Conservation (phyloP, 1,140 invertebrate genomes). For the Tyrophagus putrescentiae region DNA sequence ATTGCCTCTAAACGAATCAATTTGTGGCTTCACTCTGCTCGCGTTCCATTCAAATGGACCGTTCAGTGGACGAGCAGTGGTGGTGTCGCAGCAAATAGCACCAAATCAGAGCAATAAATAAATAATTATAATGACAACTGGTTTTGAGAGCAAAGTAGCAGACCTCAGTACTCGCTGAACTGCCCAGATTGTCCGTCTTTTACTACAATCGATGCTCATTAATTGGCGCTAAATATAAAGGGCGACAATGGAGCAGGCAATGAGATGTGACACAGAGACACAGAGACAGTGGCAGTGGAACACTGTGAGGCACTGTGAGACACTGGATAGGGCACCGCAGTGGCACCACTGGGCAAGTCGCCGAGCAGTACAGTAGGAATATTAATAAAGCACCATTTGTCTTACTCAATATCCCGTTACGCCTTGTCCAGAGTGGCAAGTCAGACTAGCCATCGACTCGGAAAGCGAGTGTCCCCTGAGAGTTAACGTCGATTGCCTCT, state of each 20-base stretch:
- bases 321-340: no score
- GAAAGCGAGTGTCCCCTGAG: no score
- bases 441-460: neutral
- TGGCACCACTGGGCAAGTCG: neutral
- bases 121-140: slow-evolving; percentile 4
- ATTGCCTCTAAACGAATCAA: slow-evolving; percentile 2
- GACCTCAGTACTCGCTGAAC: neutral
- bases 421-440: neutral
- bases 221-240: neutral
- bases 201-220: slow-evolving; percentile 8
- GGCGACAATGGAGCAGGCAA: no score
- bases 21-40: slow-evolving; percentile 6
- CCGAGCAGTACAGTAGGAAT: neutral
- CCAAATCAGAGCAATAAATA: slow-evolving; percentile 5
- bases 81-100: neutral
- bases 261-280: no score
- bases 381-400: slow-evolving; percentile 2
- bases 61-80: neutral
- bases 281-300: no score
- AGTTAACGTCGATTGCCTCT: no score
- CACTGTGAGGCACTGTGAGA: no score
- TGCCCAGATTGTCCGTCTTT: neutral
- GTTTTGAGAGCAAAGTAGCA: neutral
- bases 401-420: slow-evolving; percentile 10
- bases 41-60: neutral